Evolutionary conservation across 2,888 invertebrate genomes (phyloP).

Genomic region (Plusia festucae): DNA sequence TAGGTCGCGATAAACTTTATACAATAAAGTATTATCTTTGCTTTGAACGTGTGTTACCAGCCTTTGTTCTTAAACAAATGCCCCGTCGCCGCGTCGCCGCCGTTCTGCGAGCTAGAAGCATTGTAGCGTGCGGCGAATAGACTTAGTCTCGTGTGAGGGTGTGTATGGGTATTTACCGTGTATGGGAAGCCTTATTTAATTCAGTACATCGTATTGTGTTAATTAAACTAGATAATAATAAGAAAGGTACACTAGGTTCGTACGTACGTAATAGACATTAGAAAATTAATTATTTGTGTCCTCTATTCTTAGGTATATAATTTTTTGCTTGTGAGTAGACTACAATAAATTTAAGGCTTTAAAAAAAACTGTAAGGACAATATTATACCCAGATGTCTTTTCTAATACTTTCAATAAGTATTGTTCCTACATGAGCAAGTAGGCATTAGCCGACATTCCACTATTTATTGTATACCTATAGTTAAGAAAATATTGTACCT

Average conservation of each 20-base stretch:
- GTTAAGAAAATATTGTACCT: background rate
- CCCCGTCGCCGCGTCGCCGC: too few species aligned
- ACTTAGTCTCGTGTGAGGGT: background rate
- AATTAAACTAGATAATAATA: too few species aligned
- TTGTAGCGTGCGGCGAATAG: slow-evolving; percentile 9
- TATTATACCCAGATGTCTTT: too few species aligned
- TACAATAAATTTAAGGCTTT: too few species aligned
- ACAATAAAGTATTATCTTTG: slow-evolving; percentile 38
- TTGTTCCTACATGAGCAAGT: background rate
- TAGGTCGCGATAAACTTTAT: background rate
- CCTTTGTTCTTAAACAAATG: slow-evolving; percentile 41
- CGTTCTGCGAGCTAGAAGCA: slow-evolving; percentile 26
- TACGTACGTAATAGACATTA: too few species aligned
- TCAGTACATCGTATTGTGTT: background rate
- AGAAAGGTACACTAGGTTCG: too few species aligned
- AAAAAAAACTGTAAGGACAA: too few species aligned
- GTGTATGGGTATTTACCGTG: background rate
- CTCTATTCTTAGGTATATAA: too few species aligned
- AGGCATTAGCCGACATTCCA: background rate
- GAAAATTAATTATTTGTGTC: too few species aligned
- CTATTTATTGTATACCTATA: background rate
- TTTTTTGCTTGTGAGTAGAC: too few species aligned
- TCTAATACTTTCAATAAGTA: too few species aligned
- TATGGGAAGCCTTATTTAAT: background rate
- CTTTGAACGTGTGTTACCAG: slow-evolving; percentile 19